Evolutionary conservation across 1,140 invertebrate species (phyloP).

Genomic region (Bombus confusus): DNA sequence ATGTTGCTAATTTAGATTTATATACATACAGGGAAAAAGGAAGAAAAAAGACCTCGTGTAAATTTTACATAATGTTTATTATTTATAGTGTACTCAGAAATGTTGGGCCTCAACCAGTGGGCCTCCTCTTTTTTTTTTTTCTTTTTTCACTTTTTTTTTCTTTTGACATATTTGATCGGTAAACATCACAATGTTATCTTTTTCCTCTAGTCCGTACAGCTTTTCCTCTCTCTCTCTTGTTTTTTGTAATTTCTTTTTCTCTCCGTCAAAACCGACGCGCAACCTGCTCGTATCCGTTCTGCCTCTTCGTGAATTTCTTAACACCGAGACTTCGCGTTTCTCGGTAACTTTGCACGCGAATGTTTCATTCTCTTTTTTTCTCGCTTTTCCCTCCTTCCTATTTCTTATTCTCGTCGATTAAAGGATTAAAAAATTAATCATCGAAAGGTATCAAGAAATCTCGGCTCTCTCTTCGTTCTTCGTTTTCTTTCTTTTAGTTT

Average conservation of each 20-base stretch:
- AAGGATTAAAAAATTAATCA: neutral
- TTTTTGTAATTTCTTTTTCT: slow-evolving; percentile 51
- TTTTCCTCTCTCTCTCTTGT: slow-evolving; percentile 33
- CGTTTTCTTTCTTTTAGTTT: neutral
- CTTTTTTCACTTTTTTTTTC: slow-evolving; percentile 66
- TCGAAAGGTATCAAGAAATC: neutral
- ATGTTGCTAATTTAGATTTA: neutral
- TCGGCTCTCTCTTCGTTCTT: too few species aligned
- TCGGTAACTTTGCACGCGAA: neutral
- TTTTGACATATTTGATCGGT: slow-evolving; percentile 77
- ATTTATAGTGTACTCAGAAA: slow-evolving; percentile 79
- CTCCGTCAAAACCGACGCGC: slow-evolving; percentile 67
- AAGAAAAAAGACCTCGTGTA: slow-evolving; percentile 27
- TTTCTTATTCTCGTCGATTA: neutral
- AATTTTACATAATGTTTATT: slow-evolving; percentile 80
- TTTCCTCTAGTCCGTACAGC: slow-evolving; percentile 71
- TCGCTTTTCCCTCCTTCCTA: neutral
- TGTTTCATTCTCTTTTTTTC: neutral
- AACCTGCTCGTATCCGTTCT: slow-evolving; percentile 52
- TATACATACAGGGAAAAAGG: neutral
- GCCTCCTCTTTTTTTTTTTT: slow-evolving; percentile 69
- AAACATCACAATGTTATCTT: slow-evolving; percentile 78
- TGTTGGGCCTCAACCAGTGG: slow-evolving; percentile 79
- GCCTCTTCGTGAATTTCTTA: neutral
- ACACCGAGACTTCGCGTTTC: neutral